Percentiles rank a stretch among this genome's conserved stretches.
Evolutionary conservation across 2,888 invertebrate species (phyloP).

Genomic region (Scaptomyza parva): DNA sequence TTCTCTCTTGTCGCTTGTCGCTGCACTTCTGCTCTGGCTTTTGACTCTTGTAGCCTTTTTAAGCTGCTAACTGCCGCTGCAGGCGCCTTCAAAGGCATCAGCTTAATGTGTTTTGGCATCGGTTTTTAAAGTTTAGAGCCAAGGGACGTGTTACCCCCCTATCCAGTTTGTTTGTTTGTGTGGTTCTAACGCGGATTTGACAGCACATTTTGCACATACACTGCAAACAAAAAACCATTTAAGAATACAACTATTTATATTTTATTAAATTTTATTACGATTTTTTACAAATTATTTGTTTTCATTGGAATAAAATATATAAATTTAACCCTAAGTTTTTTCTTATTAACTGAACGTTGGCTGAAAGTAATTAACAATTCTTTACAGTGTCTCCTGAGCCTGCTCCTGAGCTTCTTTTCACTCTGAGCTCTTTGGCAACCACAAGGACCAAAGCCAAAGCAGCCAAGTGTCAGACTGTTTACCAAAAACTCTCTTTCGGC

Average conservation of each 20-base stretch:
- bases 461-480: conserved; percentile 68
- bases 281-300: no score
- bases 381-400: neutral
- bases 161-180: neutral
- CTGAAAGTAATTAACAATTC: neutral
- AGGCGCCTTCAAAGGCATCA: conserved; percentile 58
- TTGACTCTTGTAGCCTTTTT: conserved; percentile 66
- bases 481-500: conserved; percentile 55
- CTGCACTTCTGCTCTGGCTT: conserved; percentile 38
- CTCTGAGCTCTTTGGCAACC: conserved; percentile 40
- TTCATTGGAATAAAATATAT: no score
- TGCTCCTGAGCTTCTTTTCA: conserved; percentile 6
- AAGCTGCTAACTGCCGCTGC: conserved; percentile 63
- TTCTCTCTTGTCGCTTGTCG: neutral
- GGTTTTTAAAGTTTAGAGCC: conserved; percentile 47
- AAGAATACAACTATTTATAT: neutral
- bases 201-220: conserved; percentile 55
- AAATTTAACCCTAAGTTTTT: no score
- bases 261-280: neutral
- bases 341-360: neutral
- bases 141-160: neutral
- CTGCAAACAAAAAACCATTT: neutral
- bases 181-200: conserved; percentile 39
- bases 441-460: conserved; percentile 50
- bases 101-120: conserved; percentile 71